Conservation (phyloP, 2,888 invertebrate genomes). For the Spilosoma lubricipeda region DNA sequence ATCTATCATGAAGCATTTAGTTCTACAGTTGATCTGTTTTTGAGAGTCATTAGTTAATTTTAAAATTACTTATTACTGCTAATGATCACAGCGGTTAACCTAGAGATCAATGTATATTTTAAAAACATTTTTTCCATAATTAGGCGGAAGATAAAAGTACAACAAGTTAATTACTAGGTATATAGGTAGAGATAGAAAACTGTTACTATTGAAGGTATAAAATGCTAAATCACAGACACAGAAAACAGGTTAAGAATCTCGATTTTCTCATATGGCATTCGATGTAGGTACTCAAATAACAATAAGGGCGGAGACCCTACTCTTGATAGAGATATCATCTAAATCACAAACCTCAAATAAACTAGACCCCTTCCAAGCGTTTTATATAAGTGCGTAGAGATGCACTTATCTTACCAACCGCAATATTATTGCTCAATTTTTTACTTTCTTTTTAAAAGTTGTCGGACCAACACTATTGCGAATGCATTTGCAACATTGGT, state of each 20-base stretch:
- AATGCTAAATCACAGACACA: background rate
- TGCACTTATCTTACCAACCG: conserved; percentile 22
- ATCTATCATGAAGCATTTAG: no score
- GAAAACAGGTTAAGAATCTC: background rate
- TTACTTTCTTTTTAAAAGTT: conserved; percentile 41
- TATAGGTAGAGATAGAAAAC: background rate
- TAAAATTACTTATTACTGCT: background rate
- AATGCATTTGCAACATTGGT: conserved; percentile 30
- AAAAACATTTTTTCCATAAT: background rate
- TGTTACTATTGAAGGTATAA: background rate
- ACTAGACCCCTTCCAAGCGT: conserved; percentile 11
- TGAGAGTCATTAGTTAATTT: background rate
- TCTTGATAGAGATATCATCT: background rate
- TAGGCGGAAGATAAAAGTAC: background rate
- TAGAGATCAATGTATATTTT: background rate
- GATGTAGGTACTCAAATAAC: background rate
- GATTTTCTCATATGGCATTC: background rate
- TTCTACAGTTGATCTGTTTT: background rate
- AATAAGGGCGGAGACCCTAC: background rate
- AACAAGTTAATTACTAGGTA: background rate
- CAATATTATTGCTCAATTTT: conserved; percentile 34
- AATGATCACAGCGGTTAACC: background rate
- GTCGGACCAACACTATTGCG: conserved; percentile 22
- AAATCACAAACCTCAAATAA: conserved; percentile 9
- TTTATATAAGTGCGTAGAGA: conserved; percentile 12